These are phyloP conservation scores for Drosophila orena DNA, from an alignment of 1,140 invertebrate species.

Conservation along the genomic window DNA sequence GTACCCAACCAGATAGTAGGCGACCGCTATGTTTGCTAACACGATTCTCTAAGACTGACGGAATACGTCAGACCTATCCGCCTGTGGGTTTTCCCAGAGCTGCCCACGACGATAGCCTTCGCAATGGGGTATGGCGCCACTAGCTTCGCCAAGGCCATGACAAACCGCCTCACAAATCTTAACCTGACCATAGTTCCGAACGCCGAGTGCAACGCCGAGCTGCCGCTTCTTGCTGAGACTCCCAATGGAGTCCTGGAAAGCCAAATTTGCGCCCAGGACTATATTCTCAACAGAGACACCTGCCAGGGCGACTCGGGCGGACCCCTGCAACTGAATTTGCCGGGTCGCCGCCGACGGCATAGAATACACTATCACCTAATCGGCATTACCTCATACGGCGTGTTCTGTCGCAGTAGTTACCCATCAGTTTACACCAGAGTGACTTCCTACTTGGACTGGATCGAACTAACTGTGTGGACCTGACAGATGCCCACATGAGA, in stretches of 20 bases:
- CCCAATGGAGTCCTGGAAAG: constrained; percentile 62
- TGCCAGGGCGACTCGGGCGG: constrained; percentile 79
- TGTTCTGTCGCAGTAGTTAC: constrained; percentile 82
- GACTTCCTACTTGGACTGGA: constrained; percentile 85
- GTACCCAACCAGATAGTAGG: constrained; percentile 11
- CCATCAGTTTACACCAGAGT: constrained; percentile 86
- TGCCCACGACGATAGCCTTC: constrained; percentile 70
- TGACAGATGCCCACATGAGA: not conserved
- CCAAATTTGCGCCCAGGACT: constrained; percentile 77
- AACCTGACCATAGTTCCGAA: constrained; percentile 75
- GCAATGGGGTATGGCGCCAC: constrained; percentile 82
- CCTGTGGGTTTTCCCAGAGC: constrained; percentile 54
- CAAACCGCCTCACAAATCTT: constrained; percentile 72
- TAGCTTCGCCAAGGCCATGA: constrained; percentile 62
- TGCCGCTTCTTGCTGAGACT: constrained; percentile 60
- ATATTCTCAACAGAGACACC: constrained; percentile 67
- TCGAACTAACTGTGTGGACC: constrained; percentile 83
- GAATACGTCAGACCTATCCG: constrained; percentile 73
- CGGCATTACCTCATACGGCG: constrained; percentile 83
- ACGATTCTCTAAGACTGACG: constrained; percentile 49
- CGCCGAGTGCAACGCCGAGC: constrained; percentile 62
- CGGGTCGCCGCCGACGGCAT: constrained; percentile 70
- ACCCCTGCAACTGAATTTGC: constrained; percentile 69
- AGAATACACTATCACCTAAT: constrained; percentile 77
- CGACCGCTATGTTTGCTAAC: not conserved